These are phyloP conservation scores for Cheilosia vernalis DNA, from an alignment of 2,888 invertebrate species.

Conservation along the genomic window DNA sequence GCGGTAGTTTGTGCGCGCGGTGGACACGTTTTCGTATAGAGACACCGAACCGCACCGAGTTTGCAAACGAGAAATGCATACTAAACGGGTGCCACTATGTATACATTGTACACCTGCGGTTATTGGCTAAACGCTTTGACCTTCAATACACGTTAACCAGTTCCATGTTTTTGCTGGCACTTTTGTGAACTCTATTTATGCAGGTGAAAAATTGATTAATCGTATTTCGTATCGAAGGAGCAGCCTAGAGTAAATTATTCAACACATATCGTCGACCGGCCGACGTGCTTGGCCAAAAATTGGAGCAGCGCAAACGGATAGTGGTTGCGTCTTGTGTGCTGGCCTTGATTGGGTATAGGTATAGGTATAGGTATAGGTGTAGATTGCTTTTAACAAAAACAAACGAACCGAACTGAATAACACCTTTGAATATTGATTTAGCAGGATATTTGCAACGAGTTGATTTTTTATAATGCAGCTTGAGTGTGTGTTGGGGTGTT, in stretches of 20 bases:
- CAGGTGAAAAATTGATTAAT: constrained; percentile 62
- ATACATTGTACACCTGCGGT: constrained; percentile 59
- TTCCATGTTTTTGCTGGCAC: constrained; percentile 31
- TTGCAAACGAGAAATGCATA: constrained; percentile 61
- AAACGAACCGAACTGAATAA: neutral
- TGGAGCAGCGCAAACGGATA: constrained; percentile 14
- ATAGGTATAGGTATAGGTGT: neutral
- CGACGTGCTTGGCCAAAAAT: constrained; percentile 26
- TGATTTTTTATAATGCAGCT: neutral
- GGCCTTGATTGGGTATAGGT: constrained; percentile 12
- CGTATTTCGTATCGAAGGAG: constrained; percentile 20
- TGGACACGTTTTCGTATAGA: constrained; percentile 41
- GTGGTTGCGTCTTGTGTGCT: neutral
- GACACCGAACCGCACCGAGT: constrained; percentile 24
- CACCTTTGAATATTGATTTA: constrained; percentile 22
- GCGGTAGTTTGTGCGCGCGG: constrained; percentile 9
- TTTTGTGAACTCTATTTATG: constrained; percentile 31
- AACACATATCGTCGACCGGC: constrained; percentile 27
- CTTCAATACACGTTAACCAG: constrained; percentile 56
- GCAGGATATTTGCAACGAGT: neutral
- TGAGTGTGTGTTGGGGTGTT: neutral
- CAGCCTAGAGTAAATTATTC: constrained; percentile 32
- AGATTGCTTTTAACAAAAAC: neutral
- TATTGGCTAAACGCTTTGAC: constrained; percentile 68
- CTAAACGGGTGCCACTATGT: constrained; percentile 34